Evolutionary conservation across 1,140 invertebrate species (phyloP), one percentile per base, ranked within the genome.

Genomic region (Conus betulinus): DNA sequence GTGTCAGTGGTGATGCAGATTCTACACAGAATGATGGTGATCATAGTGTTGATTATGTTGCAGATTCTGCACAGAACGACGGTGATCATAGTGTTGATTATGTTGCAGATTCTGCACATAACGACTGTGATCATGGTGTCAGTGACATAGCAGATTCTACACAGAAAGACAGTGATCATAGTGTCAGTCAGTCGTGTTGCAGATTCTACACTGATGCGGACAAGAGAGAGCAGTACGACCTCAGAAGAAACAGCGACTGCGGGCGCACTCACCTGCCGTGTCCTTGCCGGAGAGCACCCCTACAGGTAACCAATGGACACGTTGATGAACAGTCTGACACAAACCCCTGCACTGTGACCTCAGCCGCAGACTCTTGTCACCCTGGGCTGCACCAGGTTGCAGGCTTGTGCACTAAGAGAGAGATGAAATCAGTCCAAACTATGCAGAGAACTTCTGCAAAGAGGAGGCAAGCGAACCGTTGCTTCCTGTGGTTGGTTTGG

Each of bases 191-290:
- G 4, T 76, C 0, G 6, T n/a, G 84, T 88, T 90, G 60, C 88
- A 93, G 93, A 91, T 97, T 97, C 94, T 96, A 97, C 91, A 97
- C 96, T 57, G 97, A 97, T 93, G 96, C 96, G 25, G 94, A 94
- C 15, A 95, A 96, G 91, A 96, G 96, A 94, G 96, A 97, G 92
- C 95, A 94, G 87, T 92, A 95, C 82, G 91, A 92, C 17, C 25
- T 91, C 89, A 89, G 78, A 92, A 91, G 82, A 87, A 90, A 87
- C 87, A 90, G 76, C 71, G 90, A 55, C 27, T 88, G 10, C 60
- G 88, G 7, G 89, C 92, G 3, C 89, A 92, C 39, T 94, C 93
- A n/a, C 93, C 93, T 17, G 91, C 89, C 55, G 76, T 90, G 13
- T 90, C 89, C 6, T 51, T 90, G 15, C 87, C 87, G 27, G 78